Conservation (phyloP, 2,888 invertebrate species). For the Melieria crassipennis region DNA sequence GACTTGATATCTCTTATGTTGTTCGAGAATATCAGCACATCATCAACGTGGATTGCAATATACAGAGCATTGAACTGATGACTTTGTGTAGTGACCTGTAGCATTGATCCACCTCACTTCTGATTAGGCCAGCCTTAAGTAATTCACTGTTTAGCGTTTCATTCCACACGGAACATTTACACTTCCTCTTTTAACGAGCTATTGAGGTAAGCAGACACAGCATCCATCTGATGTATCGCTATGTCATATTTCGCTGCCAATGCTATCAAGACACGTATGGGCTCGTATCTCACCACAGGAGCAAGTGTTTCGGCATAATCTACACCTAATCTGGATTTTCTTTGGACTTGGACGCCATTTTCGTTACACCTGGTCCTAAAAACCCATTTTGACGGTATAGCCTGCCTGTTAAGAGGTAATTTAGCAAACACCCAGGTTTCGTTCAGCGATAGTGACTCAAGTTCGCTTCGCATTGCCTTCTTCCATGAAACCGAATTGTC, state of each 20-base stretch:
- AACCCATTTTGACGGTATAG: neutral
- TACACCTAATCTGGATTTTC: constrained; percentile 5
- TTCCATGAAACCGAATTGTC: constrained; percentile 19
- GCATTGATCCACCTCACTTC: constrained; percentile 11
- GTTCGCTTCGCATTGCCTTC: constrained; percentile 18
- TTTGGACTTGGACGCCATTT: neutral
- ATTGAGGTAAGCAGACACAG: constrained; percentile 10
- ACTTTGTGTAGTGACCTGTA: neutral
- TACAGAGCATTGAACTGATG: neutral
- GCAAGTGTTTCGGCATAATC: neutral
- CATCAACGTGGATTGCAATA: constrained; percentile 4
- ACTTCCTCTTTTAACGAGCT: neutral
- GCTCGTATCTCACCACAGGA: neutral
- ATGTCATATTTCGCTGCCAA: constrained; percentile 23
- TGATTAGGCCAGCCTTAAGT: neutral
- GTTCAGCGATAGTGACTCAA: constrained; percentile 11
- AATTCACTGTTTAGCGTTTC: constrained; percentile 4
- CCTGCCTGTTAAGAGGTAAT: neutral
- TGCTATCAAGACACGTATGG: constrained; percentile 18
- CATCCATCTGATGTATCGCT: constrained; percentile 27
- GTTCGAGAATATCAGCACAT: constrained; percentile 18
- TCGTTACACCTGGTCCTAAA: neutral
- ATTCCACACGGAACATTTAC: constrained; percentile 13
- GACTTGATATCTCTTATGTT: neutral
- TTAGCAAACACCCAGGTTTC: constrained; percentile 1